phyloP scores from a whole-genome alignment of 1,140 invertebrate species.

The Tetraneura akinire region DNA sequence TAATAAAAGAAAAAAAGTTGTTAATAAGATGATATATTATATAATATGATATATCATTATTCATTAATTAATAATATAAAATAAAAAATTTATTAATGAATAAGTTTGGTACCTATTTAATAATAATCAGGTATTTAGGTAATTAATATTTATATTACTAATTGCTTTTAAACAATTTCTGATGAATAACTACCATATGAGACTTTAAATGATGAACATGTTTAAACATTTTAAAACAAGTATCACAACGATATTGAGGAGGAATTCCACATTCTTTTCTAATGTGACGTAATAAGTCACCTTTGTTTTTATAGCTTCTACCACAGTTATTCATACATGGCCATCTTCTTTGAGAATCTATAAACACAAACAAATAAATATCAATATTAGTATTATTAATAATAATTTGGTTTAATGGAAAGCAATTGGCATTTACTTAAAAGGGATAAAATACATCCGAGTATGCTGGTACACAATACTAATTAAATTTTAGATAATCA shows the following conservation, averaged over 20 bases:
- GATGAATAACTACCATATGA: conserved; percentile 49
- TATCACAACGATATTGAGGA: conserved; percentile 51
- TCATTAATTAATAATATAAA: too few relatives aligned
- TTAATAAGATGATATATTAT: too few relatives aligned
- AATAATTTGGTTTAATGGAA: background rate
- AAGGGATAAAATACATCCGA: background rate
- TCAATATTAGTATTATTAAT: background rate
- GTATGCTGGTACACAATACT: too few relatives aligned
- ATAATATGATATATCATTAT: too few relatives aligned
- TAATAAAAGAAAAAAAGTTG: too few relatives aligned
- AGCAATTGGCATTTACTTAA: conserved; percentile 12
- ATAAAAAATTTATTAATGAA: too few relatives aligned
- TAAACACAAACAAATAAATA: background rate
- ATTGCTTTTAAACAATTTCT: conserved; percentile 25
- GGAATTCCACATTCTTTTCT: conserved; percentile 54
- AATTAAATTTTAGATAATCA: too few relatives aligned
- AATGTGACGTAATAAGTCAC: conserved; percentile 52
- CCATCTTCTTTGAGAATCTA: conserved; percentile 8
- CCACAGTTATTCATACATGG: conserved; percentile 52
- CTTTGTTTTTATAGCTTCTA: conserved; percentile 51
- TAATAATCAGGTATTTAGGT: too few relatives aligned
- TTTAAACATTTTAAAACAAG: conserved; percentile 47
- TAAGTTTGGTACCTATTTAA: too few relatives aligned
- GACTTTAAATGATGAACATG: conserved; percentile 48
- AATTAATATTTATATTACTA: background rate